A percentile compares a stretch with the other conserved stretches of the same genome.
Evolutionary conservation across 2,797 vertebrate genomes (phyloP).

Genomic region (Adrianichthys oophorus): DNA sequence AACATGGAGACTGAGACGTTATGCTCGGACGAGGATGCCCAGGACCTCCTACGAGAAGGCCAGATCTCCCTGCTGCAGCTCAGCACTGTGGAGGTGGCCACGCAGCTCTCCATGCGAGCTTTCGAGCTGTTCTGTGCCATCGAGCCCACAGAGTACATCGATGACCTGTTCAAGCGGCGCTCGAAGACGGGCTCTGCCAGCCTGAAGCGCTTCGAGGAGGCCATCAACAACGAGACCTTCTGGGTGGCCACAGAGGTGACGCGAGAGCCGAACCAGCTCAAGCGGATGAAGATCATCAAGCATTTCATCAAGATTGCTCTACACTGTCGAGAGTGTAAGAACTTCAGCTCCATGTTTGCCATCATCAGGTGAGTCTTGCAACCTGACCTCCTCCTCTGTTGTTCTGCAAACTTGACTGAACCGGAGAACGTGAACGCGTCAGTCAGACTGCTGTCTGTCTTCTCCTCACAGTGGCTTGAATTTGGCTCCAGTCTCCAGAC

Average conservation of each 20-base stretch:
- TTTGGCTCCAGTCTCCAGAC: conserved; percentile 93
- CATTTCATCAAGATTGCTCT: conserved; percentile 98
- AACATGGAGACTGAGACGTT: conserved; percentile 99
- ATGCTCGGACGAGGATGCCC: conserved; percentile 96
- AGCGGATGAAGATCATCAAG: conserved; percentile 97
- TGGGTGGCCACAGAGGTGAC: conserved; percentile 98
- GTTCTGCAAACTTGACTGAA: too few species aligned
- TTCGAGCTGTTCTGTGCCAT: conserved; percentile 97
- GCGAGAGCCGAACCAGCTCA: conserved; percentile 93
- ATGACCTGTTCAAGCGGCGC: conserved; percentile 94
- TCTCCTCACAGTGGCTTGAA: conserved; percentile 86
- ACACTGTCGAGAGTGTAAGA: conserved; percentile 98
- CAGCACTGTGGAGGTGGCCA: conserved; percentile 95
- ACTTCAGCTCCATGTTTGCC: conserved; percentile 99
- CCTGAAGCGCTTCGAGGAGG: conserved; percentile 96
- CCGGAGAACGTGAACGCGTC: too few species aligned
- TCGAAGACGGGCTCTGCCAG: conserved; percentile 85
- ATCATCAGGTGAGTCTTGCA: conserved; percentile 89
- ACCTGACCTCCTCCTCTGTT: too few species aligned
- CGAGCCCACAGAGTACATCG: conserved; percentile 97
- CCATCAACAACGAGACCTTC: conserved; percentile 98
- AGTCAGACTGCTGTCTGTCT: too few species aligned
- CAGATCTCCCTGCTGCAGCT: conserved; percentile 94
- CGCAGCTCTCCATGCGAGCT: conserved; percentile 96
- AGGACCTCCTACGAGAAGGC: conserved; percentile 92